phyloP scores from a whole-genome alignment of 1,140 invertebrate genomes.

The Melipona quadrifasciata region DNA sequence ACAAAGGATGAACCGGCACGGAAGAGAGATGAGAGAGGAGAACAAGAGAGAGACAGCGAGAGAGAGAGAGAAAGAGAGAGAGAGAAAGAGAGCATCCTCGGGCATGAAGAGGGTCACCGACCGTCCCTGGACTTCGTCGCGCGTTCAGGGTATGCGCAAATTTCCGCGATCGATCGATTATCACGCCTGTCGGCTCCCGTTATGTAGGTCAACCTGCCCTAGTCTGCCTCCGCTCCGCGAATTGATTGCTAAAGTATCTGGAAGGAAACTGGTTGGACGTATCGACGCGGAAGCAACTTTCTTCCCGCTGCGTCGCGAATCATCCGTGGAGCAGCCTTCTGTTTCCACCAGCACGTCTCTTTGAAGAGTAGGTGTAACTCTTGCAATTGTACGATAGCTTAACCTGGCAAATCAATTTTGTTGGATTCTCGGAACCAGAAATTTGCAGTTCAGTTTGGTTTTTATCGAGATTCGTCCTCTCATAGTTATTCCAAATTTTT shows the following conservation, averaged over 20 bases:
- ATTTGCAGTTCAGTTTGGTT: neutral
- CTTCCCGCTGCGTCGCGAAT: neutral
- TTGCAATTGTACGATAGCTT: neutral
- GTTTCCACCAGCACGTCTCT: neutral
- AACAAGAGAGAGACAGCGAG: neutral
- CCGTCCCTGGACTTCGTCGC: conserved; percentile 43
- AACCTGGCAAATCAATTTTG: neutral
- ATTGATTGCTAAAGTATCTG: conserved; percentile 45
- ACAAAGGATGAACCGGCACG: conserved; percentile 57
- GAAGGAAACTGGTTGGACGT: conserved; percentile 19
- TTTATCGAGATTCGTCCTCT: no score
- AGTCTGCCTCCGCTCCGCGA: conserved; percentile 9
- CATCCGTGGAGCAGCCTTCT: neutral
- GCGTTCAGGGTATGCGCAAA: conserved; percentile 33
- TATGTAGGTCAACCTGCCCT: conserved; percentile 37
- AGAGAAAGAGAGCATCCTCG: neutral
- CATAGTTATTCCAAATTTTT: no score
- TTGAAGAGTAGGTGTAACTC: neutral
- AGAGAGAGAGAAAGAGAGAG: neutral
- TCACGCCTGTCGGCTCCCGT: conserved; percentile 10
- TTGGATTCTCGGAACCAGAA: neutral
- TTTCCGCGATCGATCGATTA: conserved; percentile 61
- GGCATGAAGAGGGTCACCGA: conserved; percentile 39
- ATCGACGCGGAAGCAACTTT: conserved; percentile 12
- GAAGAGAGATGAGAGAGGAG: conserved; percentile 35